Evolutionary conservation across 2,113 vertebrate species (phyloP).

Genomic region (Malurus elegans): DNA sequence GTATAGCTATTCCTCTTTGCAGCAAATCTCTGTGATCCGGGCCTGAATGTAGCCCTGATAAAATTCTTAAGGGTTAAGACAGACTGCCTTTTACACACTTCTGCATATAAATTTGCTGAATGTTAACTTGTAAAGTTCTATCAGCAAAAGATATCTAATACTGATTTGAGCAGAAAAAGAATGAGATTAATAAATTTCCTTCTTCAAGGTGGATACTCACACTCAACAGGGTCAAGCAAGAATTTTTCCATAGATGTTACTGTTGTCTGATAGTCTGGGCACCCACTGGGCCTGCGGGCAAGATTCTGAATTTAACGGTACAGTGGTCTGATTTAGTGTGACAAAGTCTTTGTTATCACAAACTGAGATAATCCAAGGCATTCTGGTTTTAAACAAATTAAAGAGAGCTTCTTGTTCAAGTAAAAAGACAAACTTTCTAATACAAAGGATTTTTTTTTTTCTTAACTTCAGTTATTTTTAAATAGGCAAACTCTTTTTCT

Average conservation of each 20-base stretch:
- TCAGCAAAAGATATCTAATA: background rate
- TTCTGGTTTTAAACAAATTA: background rate
- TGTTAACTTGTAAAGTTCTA: background rate
- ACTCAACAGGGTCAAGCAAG: background rate
- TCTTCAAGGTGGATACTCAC: background rate
- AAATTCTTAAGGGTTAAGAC: background rate
- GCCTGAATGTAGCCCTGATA: background rate
- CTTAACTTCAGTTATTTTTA: background rate
- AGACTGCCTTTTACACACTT: background rate
- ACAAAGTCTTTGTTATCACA: background rate
- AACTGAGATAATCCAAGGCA: background rate
- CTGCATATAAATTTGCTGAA: background rate
- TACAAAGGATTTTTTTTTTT: background rate
- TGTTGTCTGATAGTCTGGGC: background rate
- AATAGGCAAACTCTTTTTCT: background rate
- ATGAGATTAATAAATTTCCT: background rate
- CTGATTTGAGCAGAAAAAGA: background rate
- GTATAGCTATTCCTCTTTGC: background rate
- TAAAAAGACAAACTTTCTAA: background rate
- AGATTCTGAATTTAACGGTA: background rate
- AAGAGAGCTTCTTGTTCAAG: background rate
- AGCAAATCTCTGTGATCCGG: fast-evolving
- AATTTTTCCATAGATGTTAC: background rate
- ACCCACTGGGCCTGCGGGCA: background rate
- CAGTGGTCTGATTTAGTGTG: background rate